Conservation (phyloP, 2,113 vertebrate species). For the Mobula hypostoma region DNA sequence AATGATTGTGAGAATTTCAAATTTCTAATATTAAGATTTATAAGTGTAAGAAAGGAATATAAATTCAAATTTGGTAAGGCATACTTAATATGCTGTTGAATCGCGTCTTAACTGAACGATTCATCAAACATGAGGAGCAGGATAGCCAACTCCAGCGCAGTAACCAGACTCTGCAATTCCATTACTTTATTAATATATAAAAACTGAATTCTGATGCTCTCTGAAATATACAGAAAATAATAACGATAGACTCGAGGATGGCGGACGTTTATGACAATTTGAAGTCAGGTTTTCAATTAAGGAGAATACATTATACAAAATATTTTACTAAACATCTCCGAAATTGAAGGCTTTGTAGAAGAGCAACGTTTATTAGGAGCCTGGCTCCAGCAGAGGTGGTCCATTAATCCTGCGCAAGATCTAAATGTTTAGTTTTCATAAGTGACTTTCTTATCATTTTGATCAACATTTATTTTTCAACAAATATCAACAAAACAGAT, state of each 20-base stretch:
- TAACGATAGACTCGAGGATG: not conserved
- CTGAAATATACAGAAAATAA: not conserved
- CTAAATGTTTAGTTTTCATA: too few species aligned
- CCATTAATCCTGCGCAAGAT: not conserved
- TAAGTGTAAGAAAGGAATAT: not conserved
- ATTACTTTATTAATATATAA: not conserved
- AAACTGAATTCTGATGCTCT: not conserved
- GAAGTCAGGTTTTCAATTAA: not conserved
- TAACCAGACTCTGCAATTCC: not conserved
- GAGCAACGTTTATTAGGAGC: not conserved
- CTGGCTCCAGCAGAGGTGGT: not conserved
- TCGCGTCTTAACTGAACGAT: not conserved
- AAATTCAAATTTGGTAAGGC: not conserved
- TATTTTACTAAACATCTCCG: not conserved
- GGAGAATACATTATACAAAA: not conserved
- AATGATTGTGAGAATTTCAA: too few species aligned
- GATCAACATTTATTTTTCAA: not conserved
- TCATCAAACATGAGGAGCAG: not conserved
- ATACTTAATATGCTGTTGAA: not conserved
- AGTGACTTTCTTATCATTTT: not conserved
- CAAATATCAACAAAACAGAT: not conserved
- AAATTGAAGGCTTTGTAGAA: not conserved
- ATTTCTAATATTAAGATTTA: not conserved
- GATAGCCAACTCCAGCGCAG: not conserved
- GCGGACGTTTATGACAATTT: not conserved